phyloP scores from a whole-genome alignment of 2,113 vertebrate genomes.

The Sphaerodactylus townsendi region DNA sequence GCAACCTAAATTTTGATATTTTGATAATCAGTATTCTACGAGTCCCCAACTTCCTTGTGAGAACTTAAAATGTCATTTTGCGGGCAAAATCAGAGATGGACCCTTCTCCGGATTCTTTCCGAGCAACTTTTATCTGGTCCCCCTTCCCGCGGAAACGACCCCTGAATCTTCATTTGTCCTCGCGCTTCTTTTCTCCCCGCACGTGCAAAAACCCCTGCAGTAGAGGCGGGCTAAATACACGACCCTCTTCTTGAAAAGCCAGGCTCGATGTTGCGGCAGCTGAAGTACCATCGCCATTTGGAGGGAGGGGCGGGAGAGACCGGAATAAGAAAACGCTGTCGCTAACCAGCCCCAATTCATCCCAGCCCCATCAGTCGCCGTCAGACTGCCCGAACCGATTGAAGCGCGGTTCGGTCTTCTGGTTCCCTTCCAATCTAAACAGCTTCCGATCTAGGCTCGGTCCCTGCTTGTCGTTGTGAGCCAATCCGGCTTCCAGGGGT shows the following conservation, averaged over 20 bases:
- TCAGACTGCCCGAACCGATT: not conserved
- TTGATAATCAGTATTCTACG: too few species aligned
- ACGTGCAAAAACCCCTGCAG: not conserved
- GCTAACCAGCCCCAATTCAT: not conserved
- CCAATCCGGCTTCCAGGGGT: conserved; percentile 7
- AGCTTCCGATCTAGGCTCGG: not conserved
- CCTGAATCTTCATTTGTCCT: too few species aligned
- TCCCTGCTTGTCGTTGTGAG: not conserved
- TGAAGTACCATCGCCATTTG: not conserved
- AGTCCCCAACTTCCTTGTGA: too few species aligned
- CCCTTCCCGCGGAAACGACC: too few species aligned
- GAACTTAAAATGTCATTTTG: too few species aligned
- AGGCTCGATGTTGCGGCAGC: not conserved
- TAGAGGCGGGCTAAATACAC: not conserved
- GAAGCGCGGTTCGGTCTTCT: not conserved
- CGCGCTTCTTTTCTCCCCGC: not conserved
- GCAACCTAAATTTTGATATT: too few species aligned
- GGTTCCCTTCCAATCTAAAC: not conserved
- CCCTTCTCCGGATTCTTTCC: too few species aligned
- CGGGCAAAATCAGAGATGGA: too few species aligned
- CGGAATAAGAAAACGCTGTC: not conserved
- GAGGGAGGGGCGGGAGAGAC: not conserved
- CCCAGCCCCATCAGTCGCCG: not conserved
- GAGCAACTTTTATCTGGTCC: too few species aligned
- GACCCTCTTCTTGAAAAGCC: not conserved